Evolutionary conservation across 2,797 vertebrate genomes (phyloP).

Genomic region (Eurystomus glaucurus): DNA sequence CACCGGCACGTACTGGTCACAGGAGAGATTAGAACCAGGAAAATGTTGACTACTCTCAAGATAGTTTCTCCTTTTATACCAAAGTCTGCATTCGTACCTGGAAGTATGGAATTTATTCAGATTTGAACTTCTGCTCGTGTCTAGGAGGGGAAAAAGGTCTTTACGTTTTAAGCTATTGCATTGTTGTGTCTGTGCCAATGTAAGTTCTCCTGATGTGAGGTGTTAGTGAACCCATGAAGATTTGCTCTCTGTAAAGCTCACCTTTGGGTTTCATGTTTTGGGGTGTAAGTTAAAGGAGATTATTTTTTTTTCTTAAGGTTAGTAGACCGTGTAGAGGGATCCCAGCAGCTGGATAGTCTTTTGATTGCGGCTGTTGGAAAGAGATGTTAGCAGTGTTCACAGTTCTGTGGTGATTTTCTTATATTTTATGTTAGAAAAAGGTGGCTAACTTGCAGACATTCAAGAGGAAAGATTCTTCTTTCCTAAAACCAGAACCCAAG

Average conservation of each 20-base stretch:
- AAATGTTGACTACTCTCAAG: slow-evolving; percentile 1
- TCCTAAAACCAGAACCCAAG: not conserved
- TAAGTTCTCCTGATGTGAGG: not conserved
- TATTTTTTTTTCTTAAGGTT: not conserved
- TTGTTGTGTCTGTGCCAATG: not conserved
- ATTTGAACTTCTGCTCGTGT: not conserved
- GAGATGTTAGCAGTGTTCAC: not conserved
- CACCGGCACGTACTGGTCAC: not conserved
- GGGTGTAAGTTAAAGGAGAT: not conserved
- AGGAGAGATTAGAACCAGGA: not conserved
- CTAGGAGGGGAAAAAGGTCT: not conserved
- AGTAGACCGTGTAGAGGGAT: not conserved
- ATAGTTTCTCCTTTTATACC: slow-evolving; percentile 16
- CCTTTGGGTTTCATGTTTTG: not conserved
- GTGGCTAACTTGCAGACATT: not conserved
- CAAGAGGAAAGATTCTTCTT: not conserved
- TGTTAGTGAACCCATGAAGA: not conserved
- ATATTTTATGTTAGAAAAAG: not conserved
- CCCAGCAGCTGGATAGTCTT: not conserved
- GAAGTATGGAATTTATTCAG: slow-evolving; percentile 14
- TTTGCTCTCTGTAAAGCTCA: not conserved
- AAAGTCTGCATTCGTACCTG: not conserved
- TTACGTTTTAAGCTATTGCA: not conserved
- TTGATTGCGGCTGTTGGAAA: not conserved
- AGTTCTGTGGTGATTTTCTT: not conserved